A percentile compares a stretch with the other conserved stretches of the same genome.
These are phyloP conservation scores for Parambassis ranga DNA, from an alignment of 2,797 vertebrate genomes.

Conservation along the genomic window DNA sequence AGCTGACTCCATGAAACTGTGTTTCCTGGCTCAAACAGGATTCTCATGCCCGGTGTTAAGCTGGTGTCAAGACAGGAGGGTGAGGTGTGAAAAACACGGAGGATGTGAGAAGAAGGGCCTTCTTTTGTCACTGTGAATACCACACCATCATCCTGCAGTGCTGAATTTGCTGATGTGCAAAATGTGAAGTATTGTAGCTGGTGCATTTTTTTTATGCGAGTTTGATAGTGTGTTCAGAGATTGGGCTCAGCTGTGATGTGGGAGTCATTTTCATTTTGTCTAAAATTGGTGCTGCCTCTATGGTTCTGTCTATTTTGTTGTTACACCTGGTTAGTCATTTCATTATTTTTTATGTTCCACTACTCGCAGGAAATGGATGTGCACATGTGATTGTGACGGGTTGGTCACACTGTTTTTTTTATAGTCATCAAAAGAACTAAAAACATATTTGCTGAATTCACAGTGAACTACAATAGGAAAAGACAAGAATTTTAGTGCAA, in stretches of 20 bases:
- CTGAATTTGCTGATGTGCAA: constrained; percentile 22
- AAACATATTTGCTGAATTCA: not conserved
- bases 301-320: not conserved
- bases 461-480: not conserved
- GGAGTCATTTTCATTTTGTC: not conserved
- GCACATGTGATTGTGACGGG: too few species aligned
- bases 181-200: not conserved
- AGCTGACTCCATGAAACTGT: constrained; percentile 57
- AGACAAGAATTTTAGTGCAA: not conserved
- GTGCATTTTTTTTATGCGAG: not conserved
- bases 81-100: constrained; percentile 67
- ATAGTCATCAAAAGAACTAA: not conserved
- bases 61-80: constrained; percentile 66
- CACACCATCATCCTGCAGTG: constrained; percentile 19
- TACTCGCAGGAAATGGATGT: too few species aligned
- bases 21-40: constrained; percentile 53
- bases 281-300: not conserved
- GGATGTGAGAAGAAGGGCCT: constrained; percentile 62
- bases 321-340: too few species aligned
- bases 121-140: constrained; percentile 45
- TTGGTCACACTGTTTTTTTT: not conserved
- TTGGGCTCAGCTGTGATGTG: not conserved
- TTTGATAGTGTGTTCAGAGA: not conserved
- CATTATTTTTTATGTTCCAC: not conserved
- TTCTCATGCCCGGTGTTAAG: constrained; percentile 51